phyloP scores from a whole-genome alignment of 2,113 vertebrate genomes.

The Odobenus rosmarus region DNA sequence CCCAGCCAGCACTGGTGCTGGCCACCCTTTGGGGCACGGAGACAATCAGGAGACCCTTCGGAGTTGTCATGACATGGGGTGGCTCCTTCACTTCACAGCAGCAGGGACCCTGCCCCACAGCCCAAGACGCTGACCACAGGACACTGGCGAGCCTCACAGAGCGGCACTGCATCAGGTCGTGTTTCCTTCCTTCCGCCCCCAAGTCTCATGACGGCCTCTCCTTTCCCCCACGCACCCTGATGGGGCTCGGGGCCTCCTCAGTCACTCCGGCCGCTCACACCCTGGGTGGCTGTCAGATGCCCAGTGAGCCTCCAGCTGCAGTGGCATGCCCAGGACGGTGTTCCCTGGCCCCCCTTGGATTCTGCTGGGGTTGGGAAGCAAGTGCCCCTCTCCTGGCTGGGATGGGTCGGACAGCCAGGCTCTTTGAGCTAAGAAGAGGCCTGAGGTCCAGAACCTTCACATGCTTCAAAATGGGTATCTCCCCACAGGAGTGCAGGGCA shows the following conservation, averaged over 20 bases:
- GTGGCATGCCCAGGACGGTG: rapidly evolving
- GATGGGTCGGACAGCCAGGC: background rate
- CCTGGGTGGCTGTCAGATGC: background rate
- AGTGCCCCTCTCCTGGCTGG: background rate
- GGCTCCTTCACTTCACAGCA: background rate
- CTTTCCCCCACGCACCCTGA: rapidly evolving
- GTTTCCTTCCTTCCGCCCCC: background rate
- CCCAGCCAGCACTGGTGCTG: rapidly evolving
- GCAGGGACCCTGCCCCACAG: background rate
- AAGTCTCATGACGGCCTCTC: background rate
- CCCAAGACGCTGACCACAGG: background rate
- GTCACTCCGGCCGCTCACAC: background rate
- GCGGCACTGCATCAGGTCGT: rapidly evolving
- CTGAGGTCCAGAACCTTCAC: background rate
- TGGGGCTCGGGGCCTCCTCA: background rate
- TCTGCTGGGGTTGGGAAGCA: background rate
- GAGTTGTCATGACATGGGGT: background rate
- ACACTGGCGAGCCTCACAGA: background rate
- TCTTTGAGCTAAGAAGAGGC: background rate
- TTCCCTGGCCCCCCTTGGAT: background rate
- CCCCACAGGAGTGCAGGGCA: background rate
- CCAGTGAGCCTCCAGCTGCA: background rate
- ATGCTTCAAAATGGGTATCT: background rate
- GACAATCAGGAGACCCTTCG: background rate
- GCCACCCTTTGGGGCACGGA: too few species aligned